phyloP scores from a whole-genome alignment of 2,888 invertebrate species.

The Eugnorisma glareosa region DNA sequence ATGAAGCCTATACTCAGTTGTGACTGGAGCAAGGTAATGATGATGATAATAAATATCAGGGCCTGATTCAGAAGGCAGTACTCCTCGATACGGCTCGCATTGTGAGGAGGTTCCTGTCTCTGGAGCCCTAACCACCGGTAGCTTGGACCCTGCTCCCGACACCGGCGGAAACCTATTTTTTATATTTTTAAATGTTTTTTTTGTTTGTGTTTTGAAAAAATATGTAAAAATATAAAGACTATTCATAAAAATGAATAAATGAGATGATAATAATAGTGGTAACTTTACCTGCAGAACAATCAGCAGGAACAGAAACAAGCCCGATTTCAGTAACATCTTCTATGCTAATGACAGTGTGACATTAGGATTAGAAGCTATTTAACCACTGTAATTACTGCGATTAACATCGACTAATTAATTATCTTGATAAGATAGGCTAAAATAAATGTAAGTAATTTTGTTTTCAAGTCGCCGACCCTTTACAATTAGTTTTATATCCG shows the following conservation, averaged over 20 bases:
- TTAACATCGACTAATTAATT: neutral
- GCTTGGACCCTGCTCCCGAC: too few relatives aligned
- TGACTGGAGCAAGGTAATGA: neutral
- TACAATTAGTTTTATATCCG: neutral
- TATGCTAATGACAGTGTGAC: neutral
- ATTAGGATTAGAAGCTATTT: neutral
- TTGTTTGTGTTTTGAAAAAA: too few relatives aligned
- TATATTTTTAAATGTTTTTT: too few relatives aligned
- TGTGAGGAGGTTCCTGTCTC: too few relatives aligned
- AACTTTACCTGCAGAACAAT: slow-evolving; percentile 5
- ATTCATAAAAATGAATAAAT: too few relatives aligned
- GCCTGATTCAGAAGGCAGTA: too few relatives aligned
- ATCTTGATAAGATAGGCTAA: neutral
- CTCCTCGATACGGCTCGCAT: too few relatives aligned
- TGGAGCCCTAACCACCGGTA: too few relatives aligned
- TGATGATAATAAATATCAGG: too few relatives aligned
- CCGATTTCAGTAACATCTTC: slow-evolving; percentile 5
- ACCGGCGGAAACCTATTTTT: too few relatives aligned
- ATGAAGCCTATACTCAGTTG: neutral
- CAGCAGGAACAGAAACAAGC: neutral
- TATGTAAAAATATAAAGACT: too few relatives aligned
- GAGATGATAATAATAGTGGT: neutral
- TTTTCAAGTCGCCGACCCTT: neutral
- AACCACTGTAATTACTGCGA: neutral
- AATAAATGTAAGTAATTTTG: neutral